Base-by-base conservation (phyloP, 2,888 invertebrate genomes). In the Antheraea yamamai region DNA sequence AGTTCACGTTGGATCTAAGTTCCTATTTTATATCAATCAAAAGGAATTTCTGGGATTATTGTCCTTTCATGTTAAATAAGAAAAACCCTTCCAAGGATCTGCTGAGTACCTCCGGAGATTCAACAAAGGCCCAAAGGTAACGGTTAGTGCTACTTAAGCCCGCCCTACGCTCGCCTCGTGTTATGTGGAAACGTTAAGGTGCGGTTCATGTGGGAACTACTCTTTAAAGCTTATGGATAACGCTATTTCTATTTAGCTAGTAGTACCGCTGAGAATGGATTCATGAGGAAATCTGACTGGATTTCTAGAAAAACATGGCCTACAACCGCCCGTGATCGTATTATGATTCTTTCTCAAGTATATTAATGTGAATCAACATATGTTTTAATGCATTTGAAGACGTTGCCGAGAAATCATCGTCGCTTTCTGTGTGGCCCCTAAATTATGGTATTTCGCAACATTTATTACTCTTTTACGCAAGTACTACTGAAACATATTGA, bases 51-150 rank as follows among this genome's bases (percentile, higher is more conserved):
- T 4, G 70, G 39, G 70, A 39, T 70, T 39, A 70, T 39, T 70
- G 39, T 39, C 39, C 70, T 70, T 70, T 70, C 23, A 70, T 70
- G 70, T 70, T 39, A 20, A 23, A 39, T n/a, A 39, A 70, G 70
- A 39, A 70, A 39, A 70, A 70, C 70, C 39, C 39, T 39, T 70
- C 70, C 70, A n/a, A 39, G 70, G 70, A 39, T 39, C n/a, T n/a
- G n/a, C 39, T 18, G 70, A 35, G 18, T 30, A 35, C 30, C 68
- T 30, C 68, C 30, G 68, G 8, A 39, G 70, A 12, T 8, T 39
- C 18, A 39, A 39, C 39, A 70, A 70, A 70, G 70, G 70, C 70
- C 20, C 39, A 70, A 70, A 70, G 35, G 70, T 39, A 39, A 39
- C 70, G n/a, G 20, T 66, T 66, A 20, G 70, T 39, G 39, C 39